Evolutionary conservation across 2,113 vertebrate species (phyloP).

Genomic region (Pomatostomus ruficeps): DNA sequence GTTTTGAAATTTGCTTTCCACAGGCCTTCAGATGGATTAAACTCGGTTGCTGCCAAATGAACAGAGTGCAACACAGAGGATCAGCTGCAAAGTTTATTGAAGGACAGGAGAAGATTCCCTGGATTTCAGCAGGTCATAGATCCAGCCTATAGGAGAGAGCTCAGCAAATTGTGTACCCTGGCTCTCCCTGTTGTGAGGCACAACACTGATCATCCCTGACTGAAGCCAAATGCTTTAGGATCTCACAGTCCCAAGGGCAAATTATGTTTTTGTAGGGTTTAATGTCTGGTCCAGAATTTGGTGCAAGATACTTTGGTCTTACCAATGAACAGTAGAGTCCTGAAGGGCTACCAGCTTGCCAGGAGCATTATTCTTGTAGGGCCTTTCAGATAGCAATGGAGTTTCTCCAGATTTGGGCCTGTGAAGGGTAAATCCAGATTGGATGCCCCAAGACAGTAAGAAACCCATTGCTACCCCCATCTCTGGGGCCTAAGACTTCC

Average conservation of each 20-base stretch:
- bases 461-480: accelerated
- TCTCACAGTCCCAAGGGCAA: neutral
- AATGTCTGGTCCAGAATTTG: neutral
- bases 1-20: neutral
- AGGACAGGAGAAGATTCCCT: neutral
- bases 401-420: neutral
- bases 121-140: neutral
- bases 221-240: neutral
- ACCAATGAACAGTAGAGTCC: neutral
- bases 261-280: neutral
- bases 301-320: neutral
- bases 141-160: neutral
- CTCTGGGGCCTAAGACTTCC: accelerated
- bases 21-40: neutral
- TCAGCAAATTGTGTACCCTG: neutral
- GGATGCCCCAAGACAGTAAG: neutral
- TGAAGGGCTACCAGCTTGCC: neutral
- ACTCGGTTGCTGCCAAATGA: neutral
- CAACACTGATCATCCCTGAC: neutral
- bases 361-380: neutral
- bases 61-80: neutral
- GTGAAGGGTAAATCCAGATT: neutral
- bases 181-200: neutral
- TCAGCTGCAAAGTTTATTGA: neutral
- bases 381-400: neutral